Conservation (phyloP, 1,140 invertebrate genomes). For the Drosophila bipectinata region DNA sequence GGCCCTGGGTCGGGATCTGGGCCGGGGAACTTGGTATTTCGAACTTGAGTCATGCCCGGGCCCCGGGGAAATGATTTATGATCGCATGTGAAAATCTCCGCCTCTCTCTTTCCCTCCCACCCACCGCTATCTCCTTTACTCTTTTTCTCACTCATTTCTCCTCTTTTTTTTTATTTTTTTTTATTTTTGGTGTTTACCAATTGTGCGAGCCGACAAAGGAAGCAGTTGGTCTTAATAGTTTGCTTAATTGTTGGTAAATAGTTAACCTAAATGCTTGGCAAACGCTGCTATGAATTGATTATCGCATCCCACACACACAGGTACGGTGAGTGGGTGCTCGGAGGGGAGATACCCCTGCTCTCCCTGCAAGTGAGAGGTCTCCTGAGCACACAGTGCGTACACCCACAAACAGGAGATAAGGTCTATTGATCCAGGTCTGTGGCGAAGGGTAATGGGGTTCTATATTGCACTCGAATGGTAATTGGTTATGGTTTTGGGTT, state of each 20-base stretch:
- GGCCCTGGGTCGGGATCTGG: neutral
- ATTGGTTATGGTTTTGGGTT: neutral
- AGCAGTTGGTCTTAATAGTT: slow-evolving; percentile 50
- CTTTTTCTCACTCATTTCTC: slow-evolving; percentile 1
- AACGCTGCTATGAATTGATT: slow-evolving; percentile 47
- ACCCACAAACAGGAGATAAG: slow-evolving; percentile 34
- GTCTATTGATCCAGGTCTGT: slow-evolving; percentile 3
- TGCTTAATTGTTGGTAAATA: slow-evolving; percentile 48
- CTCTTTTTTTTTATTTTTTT: slow-evolving; percentile 12
- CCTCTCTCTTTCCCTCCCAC: slow-evolving; percentile 3
- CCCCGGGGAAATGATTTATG: slow-evolving; percentile 66
- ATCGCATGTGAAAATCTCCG: slow-evolving; percentile 51
- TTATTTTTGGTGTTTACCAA: slow-evolving; percentile 35
- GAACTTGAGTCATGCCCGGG: slow-evolving; percentile 31
- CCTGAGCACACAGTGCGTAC: slow-evolving; percentile 33
- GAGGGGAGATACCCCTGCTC: slow-evolving; percentile 15
- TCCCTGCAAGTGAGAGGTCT: slow-evolving; percentile 28
- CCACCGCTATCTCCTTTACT: neutral
- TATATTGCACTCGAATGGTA: neutral
- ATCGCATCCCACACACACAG: slow-evolving; percentile 32
- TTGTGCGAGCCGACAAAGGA: slow-evolving; percentile 64
- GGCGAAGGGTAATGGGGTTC: neutral
- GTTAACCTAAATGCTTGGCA: slow-evolving; percentile 44
- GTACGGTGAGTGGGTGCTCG: slow-evolving; percentile 38
- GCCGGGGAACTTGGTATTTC: slow-evolving; percentile 3